phyloP scores from a whole-genome alignment of 2,113 vertebrate species.

The Neolamprologus sp. region DNA sequence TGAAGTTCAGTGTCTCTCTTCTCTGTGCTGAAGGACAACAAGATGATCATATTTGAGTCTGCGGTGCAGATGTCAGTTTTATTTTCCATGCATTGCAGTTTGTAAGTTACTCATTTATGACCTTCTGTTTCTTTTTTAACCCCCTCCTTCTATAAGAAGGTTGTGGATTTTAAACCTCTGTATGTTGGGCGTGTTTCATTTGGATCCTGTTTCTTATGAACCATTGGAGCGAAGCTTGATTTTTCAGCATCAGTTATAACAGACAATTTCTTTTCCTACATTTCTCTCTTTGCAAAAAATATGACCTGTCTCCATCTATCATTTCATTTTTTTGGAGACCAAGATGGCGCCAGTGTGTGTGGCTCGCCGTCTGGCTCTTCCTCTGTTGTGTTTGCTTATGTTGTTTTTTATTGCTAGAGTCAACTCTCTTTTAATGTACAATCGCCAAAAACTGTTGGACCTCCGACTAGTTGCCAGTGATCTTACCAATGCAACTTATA shows the following conservation, averaged over 20 bases:
- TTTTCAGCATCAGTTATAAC: neutral
- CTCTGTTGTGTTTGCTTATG: no score
- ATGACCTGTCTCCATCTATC: constrained; percentile 24
- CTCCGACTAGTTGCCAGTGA: no score
- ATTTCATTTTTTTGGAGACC: neutral
- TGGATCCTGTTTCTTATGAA: neutral
- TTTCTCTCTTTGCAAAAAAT: neutral
- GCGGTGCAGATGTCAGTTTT: neutral
- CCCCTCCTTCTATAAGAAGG: neutral
- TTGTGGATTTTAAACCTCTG: neutral
- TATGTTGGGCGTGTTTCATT: neutral
- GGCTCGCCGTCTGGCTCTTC: no score
- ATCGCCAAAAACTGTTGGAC: no score
- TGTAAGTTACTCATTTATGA: neutral
- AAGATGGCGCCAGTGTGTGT: no score
- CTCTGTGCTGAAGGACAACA: neutral
- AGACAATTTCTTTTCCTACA: neutral
- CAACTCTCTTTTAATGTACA: no score
- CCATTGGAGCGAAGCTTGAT: neutral
- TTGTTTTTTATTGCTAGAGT: no score
- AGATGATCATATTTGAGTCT: neutral
- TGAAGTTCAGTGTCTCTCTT: neutral
- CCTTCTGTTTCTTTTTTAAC: neutral
- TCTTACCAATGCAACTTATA: no score
- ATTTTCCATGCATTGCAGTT: neutral